Base-by-base conservation (phyloP, 1,140 invertebrate genomes). In the Drosophila pseudoananassae region DNA sequence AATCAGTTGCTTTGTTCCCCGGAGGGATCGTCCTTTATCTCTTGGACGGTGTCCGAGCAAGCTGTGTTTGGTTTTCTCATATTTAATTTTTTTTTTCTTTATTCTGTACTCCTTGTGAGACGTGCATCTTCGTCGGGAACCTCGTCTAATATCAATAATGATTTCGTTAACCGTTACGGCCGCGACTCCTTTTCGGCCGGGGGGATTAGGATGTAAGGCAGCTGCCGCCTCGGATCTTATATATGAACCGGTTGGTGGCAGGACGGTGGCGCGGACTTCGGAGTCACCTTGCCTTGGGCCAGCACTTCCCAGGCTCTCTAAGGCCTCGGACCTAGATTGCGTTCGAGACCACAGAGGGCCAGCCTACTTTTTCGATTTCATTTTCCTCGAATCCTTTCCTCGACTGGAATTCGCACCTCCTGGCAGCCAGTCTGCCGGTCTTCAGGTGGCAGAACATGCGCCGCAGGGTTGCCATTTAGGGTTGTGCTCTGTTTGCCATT, bases 221-320 rank as follows among this genome's bases (percentile, higher is more conserved):
- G 33, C 72, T 76, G 58, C 65, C 56, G 59, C 49, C 63, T 49
- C 61, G 49, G 4, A 66, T 27, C 25, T 36, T 20, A 14, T 27
- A 25, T 14, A 14, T 27, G 31, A 66, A 75, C 72, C 63, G 71
- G 72, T 75, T 65, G 49, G 31, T n/a, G 43, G 17, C 15, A 17
- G 15, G 43, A 46, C 43, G 15, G 40, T 17, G 40, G 40, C n/a
- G 40, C 40, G 40, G 40, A 46, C 4, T 9, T 47, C 49, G 46
- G 23, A 29, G 12, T 50, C 53, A 55, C 51, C 33, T 63, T 68
- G 70, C 76, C 76, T 60, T 77, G 66, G 75, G 75, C 76, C 51
- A 81, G 55, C 80, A 78, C 79, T 83, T 83, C 79, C 79, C 79
- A 83, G 79, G 78, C 78, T 50, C 50, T 50, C 50, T 15, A 14